A percentile compares a stretch with the other conserved stretches of the same genome.
Conservation (phyloP, 2,888 invertebrate species). For the Nesidiocoris tenuis region DNA sequence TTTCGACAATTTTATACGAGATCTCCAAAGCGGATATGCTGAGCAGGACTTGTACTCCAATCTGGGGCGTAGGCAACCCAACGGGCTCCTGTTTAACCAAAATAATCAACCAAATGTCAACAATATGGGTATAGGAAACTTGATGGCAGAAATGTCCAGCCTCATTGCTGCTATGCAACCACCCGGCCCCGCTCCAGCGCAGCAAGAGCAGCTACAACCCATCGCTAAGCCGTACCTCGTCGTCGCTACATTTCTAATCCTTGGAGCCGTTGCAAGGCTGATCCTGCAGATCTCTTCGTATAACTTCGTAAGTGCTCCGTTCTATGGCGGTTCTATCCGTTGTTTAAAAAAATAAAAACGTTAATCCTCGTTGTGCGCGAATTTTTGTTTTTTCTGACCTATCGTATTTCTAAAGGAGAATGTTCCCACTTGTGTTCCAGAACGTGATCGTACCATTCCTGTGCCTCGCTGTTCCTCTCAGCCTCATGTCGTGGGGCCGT, state of each 20-base stretch:
- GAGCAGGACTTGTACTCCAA: neutral
- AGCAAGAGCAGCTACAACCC: constrained; percentile 9
- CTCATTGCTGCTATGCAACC: neutral
- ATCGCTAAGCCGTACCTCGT: neutral
- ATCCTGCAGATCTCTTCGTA: constrained; percentile 13
- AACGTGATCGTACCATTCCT: constrained; percentile 32
- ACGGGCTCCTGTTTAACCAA: neutral
- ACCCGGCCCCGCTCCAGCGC: neutral
- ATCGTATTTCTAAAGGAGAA: too few relatives aligned
- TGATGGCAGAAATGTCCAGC: neutral
- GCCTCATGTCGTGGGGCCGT: constrained; percentile 30
- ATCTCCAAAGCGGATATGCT: neutral
- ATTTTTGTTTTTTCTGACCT: too few relatives aligned
- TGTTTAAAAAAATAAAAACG: too few relatives aligned
- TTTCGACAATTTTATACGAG: neutral
- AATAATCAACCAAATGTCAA: too few relatives aligned
- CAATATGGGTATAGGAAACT: neutral
- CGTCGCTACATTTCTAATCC: constrained; percentile 11
- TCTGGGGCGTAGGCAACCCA: neutral
- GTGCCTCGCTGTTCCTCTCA: constrained; percentile 27
- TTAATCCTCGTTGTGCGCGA: too few relatives aligned
- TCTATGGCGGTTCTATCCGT: too few relatives aligned
- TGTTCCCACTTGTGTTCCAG: constrained; percentile 1
- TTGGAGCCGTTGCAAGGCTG: constrained; percentile 14
- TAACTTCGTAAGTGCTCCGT: constrained; percentile 26